phyloP scores from a whole-genome alignment of 2,888 invertebrate genomes.

The Acrobeloides nanus region DNA sequence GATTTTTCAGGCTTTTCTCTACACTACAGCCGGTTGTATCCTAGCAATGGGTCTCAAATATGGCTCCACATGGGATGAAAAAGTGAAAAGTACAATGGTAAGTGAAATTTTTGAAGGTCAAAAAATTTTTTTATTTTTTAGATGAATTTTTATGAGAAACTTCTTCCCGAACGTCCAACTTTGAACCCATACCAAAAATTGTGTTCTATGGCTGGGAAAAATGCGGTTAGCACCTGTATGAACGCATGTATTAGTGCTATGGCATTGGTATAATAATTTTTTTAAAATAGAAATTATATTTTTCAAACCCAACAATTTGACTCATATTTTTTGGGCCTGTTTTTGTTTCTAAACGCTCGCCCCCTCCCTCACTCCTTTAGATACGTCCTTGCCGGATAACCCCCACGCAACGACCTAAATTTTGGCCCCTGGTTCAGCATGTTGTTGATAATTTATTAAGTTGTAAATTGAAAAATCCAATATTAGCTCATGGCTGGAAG shows the following conservation, averaged over 20 bases:
- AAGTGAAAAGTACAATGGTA: slow-evolving; percentile 71
- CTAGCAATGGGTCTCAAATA: slow-evolving; percentile 85
- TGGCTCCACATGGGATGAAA: slow-evolving; percentile 79
- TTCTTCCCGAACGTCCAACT: not conserved
- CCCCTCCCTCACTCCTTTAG: no score
- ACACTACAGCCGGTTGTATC: slow-evolving; percentile 86
- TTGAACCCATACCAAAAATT: not conserved
- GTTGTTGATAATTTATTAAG: no score
- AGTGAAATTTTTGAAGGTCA: slow-evolving; percentile 7
- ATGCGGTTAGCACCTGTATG: slow-evolving; percentile 79
- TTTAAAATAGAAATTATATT: no score
- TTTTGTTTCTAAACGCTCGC: no score
- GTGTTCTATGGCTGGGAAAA: slow-evolving; percentile 67
- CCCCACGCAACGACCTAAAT: no score
- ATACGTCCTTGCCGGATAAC: no score
- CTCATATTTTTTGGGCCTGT: no score
- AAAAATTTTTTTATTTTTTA: not conserved
- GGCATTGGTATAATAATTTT: slow-evolving; percentile 63
- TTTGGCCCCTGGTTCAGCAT: no score
- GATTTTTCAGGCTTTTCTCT: slow-evolving; percentile 71
- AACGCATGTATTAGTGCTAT: slow-evolving; percentile 74
- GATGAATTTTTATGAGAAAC: not conserved
- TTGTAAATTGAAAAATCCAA: not conserved
- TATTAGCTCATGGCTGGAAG: slow-evolving; percentile 72
- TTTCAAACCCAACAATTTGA: no score